phyloP scores from a whole-genome alignment of 2,113 vertebrate genomes.

The Semicossyphus pulcher region DNA sequence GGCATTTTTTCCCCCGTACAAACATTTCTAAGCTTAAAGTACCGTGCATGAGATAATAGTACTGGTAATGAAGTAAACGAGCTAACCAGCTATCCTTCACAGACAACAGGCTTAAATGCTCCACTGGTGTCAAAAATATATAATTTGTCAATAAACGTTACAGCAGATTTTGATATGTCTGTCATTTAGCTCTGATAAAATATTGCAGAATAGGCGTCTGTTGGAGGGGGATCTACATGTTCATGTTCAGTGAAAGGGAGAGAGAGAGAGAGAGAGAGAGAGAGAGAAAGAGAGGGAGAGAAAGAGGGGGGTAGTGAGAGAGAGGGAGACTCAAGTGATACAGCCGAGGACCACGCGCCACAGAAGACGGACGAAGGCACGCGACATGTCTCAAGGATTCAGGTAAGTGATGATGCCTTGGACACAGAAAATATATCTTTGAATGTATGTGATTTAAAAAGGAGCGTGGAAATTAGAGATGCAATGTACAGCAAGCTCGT shows the following conservation, averaged over 20 bases:
- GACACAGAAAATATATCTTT: background rate
- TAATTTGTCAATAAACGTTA: too few species aligned
- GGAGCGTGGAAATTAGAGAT: too few species aligned
- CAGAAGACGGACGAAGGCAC: slow-evolving; percentile 76
- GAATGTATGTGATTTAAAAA: background rate
- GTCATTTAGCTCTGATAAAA: too few species aligned
- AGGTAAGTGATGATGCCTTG: slow-evolving; percentile 83
- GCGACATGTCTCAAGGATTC: slow-evolving; percentile 78
- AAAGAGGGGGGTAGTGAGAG: slow-evolving; percentile 22
- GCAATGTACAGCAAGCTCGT: background rate
- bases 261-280: slow-evolving; percentile 49
- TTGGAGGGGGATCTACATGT: slow-evolving; percentile 7
- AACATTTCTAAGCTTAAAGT: background rate
- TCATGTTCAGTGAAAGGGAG: slow-evolving; percentile 49
- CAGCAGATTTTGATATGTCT: too few species aligned
- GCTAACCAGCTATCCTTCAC: background rate
- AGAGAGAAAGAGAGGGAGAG: slow-evolving; percentile 67
- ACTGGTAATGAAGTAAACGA: background rate
- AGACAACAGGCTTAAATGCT: background rate
- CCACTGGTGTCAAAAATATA: background rate
- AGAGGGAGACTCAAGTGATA: slow-evolving; percentile 66
- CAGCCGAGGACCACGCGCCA: slow-evolving; percentile 80
- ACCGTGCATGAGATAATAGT: slow-evolving; percentile 18
- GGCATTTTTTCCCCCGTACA: background rate
- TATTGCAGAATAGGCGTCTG: slow-evolving; percentile 2